Percentiles rank a stretch among this genome's conserved stretches.
Conservation (phyloP, 2,797 vertebrate species). For the Naso thynnoides region DNA sequence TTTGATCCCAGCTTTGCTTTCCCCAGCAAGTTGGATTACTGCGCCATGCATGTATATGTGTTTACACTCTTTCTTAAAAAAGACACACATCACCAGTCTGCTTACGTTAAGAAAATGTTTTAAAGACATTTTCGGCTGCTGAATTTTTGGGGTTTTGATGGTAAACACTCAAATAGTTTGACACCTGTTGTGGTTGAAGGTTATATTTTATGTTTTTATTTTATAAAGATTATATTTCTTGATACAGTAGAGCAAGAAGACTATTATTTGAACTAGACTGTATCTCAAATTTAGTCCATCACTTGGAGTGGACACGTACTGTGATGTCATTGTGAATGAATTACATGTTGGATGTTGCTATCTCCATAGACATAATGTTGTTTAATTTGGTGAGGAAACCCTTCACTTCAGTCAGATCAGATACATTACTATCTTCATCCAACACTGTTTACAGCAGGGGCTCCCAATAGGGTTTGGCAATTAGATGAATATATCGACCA, state of each 20-base stretch:
- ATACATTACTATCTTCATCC: too few species aligned
- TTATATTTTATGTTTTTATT: not conserved
- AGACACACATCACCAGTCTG: slow-evolving; percentile 5
- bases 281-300: not conserved
- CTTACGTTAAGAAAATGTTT: not conserved
- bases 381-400: not conserved
- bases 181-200: not conserved
- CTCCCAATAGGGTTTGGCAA: too few species aligned
- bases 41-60: slow-evolving; percentile 27
- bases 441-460: too few species aligned
- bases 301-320: not conserved
- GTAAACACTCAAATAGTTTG: slow-evolving; percentile 3
- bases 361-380: not conserved
- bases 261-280: too few species aligned
- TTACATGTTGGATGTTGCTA: not conserved
- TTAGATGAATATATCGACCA: too few species aligned
- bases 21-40: slow-evolving; percentile 33
- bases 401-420: too few species aligned
- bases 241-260: not conserved
- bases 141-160: not conserved
- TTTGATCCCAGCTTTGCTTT: slow-evolving; percentile 47
- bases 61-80: slow-evolving; percentile 33
- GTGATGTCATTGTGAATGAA: not conserved
- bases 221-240: too few species aligned
- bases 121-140: not conserved